Evolutionary conservation across 2,888 invertebrate species (phyloP).

Genomic region (Drosophila bunnanda): DNA sequence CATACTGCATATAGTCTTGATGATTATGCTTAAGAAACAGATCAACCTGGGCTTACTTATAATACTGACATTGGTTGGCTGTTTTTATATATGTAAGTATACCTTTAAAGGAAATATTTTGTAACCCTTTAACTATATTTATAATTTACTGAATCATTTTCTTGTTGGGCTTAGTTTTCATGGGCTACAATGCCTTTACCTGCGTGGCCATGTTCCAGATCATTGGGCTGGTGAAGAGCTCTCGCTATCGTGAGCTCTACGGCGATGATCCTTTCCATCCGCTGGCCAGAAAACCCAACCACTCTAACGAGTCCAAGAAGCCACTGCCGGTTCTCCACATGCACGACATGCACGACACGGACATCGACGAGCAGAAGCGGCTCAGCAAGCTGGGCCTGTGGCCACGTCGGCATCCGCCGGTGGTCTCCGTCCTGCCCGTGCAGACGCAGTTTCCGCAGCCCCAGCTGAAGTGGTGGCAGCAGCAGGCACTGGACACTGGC

Average conservation of each 20-base stretch:
- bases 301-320: constrained; percentile 45
- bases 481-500: constrained; percentile 55
- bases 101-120: neutral
- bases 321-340: constrained; percentile 74
- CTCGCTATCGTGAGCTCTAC: constrained; percentile 77
- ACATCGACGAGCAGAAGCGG: constrained; percentile 77
- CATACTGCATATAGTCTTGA: constrained; percentile 74
- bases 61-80: constrained; percentile 78
- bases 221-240: constrained; percentile 73
- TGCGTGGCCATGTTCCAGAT: constrained; percentile 82
- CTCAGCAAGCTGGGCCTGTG: constrained; percentile 64
- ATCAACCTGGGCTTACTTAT: constrained; percentile 80
- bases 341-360: constrained; percentile 69
- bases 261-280: constrained; percentile 82
- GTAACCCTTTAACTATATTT: neutral
- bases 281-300: constrained; percentile 6
- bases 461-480: constrained; percentile 69
- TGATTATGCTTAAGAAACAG: constrained; percentile 73
- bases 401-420: constrained; percentile 58
- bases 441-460: constrained; percentile 39
- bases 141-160: neutral
- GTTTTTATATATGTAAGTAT: constrained; percentile 81
- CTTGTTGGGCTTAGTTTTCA: constrained; percentile 65
- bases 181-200: constrained; percentile 80
- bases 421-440: constrained; percentile 68